Base-by-base conservation (phyloP, 2,797 vertebrate species). In the Notolabrus celidotus region DNA sequence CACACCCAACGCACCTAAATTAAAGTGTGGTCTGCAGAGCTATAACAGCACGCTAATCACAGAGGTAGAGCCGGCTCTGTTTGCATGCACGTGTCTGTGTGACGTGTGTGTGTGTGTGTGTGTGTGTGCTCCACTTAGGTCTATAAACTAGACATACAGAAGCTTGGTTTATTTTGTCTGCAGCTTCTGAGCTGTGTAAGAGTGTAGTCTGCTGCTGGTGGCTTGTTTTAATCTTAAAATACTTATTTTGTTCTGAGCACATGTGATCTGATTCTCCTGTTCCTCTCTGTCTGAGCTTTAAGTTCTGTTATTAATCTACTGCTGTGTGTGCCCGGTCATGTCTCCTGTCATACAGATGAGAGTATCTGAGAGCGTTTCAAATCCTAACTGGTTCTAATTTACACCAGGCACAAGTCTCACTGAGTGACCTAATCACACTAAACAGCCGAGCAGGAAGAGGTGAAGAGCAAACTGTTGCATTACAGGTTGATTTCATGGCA, bases 1-100 rank as follows among this genome's bases (percentile, higher is more conserved):
- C 76, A 84, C 88, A 80, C 88, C 91, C 88, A 87, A 49, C 5
- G 72, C 58, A 81, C 70, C 76, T 81, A 86, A 83, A 86, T 88
- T 79, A 88, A 83, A 85, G 71, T 52, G 81, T 20, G 84, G 83
- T 54, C 58, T 45, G 52, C 61, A 15, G 25, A 49, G 74, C 83
- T 80, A 67, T 70, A 81, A 80, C 22, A 68, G 66, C 71, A 55
- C 76, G 45, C 81, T 90, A 83, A 91, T 88, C 71, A 88, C 78
- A 81, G 84, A 86, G 39, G 74, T 62, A 73, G 43, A 55, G 59
- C 11, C 58, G 14, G 54, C 43, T 58, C 33, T 49, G 66, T 68
- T 69, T 71, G 68, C 16, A 36, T 69, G 59, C 16, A 45, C 45
- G 62, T 57, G 63, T 73, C 16, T 77, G 42, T 55, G 9, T 33